These are phyloP conservation scores for Hemibagrus wyckioides DNA, from an alignment of 2,113 vertebrate species.

Conservation along the genomic window DNA sequence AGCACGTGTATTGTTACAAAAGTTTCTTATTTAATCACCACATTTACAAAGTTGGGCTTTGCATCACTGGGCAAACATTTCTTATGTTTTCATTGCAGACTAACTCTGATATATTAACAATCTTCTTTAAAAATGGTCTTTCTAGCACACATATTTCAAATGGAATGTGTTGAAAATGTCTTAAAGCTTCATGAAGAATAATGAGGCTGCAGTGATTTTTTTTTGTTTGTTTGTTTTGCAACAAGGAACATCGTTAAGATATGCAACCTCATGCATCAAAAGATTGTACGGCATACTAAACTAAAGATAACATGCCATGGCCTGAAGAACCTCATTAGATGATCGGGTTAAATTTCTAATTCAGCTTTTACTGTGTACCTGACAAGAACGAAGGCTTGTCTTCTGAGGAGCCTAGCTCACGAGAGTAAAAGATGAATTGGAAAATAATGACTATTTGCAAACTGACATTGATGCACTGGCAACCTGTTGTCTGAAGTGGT, in stretches of 20 bases:
- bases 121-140: constrained; percentile 41
- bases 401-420: neutral
- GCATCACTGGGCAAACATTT: constrained; percentile 36
- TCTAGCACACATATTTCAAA: constrained; percentile 35
- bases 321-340: constrained; percentile 23
- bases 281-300: constrained; percentile 43
- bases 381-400: constrained; percentile 1
- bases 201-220: constrained; percentile 21
- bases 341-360: constrained; percentile 19
- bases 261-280: constrained; percentile 37
- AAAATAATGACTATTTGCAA: constrained; percentile 24
- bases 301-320: constrained; percentile 49
- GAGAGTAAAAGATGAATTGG: constrained; percentile 27
- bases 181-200: constrained; percentile 36
- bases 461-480: constrained; percentile 11
- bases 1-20: constrained; percentile 47
- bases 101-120: constrained; percentile 30
- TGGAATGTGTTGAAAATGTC: constrained; percentile 46
- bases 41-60: constrained; percentile 55
- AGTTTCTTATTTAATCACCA: constrained; percentile 60
- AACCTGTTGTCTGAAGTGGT: neutral
- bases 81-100: constrained; percentile 24
- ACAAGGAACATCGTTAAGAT: constrained; percentile 25
- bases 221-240: neutral
- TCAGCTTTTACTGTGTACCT: neutral